Evolutionary conservation across 2,888 invertebrate species (phyloP), one percentile per base, ranked within the genome.

Genomic region (Nephrotoma flavescens): DNA sequence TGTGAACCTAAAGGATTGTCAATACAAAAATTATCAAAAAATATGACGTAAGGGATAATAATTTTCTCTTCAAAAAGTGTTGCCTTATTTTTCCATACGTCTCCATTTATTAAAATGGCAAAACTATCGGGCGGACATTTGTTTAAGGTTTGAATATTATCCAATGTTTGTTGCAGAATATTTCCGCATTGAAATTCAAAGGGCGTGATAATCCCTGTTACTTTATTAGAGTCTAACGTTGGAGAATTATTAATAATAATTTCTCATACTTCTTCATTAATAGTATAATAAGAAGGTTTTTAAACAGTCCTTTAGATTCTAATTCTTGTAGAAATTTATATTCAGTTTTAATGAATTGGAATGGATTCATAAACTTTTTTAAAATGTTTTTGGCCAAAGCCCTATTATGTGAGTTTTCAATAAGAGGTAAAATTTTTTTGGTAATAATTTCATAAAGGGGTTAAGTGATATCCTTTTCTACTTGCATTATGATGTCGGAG

Each of bases 211-310:
- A 19, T 19, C 19, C 19, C 19, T 19, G 19, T 19, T 19, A 19
- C 19, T 19, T 19, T 87, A 86, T 88, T 87, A 15, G 87, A 86
- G 83, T 88, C 88, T 71, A 87, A 85, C 1, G 45, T 86, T n/a
- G 88, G 88, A 11, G 86, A 41, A 52, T 87, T 86, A 84, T 88
- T 86, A 44, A 88, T 45, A 84, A 87, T 87, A 71, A 87, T 85
- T 87, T 87, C 42, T 0, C 57, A 15, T 6, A 57, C 57, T 57
- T 57, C 57, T 57, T 57, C 57, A 57, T n/a, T 3, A 12, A 57
- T 57, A 15, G 87, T 87, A 19, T 88, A 88, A 86, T 85, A 88
- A 2, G 86, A n/a, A 15, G 88, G 87, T 86, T 88, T 86, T 87
- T 85, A 86, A 88, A 88, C 9, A 87, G 83, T 45, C 83, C 86